Conservation (phyloP, 2,113 vertebrate species). For the Okapia johnstoni region DNA sequence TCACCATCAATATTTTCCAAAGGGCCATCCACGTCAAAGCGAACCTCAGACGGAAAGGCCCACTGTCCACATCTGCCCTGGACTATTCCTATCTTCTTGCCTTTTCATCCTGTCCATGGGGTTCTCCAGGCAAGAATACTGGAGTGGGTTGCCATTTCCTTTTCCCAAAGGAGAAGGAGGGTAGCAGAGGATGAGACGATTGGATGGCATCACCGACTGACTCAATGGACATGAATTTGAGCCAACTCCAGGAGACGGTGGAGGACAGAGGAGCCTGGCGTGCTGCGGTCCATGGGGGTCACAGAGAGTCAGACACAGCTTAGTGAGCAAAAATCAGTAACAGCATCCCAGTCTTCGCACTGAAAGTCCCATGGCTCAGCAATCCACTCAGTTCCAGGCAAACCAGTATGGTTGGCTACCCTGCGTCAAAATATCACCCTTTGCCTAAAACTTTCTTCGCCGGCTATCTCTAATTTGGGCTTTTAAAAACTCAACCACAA, state of each 20-base stretch:
- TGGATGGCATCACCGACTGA: background rate
- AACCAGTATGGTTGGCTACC: too few species aligned
- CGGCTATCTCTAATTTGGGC: rapidly evolving
- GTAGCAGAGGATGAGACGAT: background rate
- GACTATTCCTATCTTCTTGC: background rate
- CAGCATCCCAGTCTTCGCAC: background rate
- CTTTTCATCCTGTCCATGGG: background rate
- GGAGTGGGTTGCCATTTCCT: background rate
- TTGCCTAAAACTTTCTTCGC: background rate
- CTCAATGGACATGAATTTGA: background rate
- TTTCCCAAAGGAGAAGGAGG: background rate
- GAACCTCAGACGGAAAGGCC: background rate
- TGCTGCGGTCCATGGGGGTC: background rate
- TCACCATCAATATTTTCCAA: background rate
- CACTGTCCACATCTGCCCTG: background rate
- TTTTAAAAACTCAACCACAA: background rate
- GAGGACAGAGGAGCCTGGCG: rapidly evolving
- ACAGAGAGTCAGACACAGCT: background rate
- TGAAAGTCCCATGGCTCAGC: background rate
- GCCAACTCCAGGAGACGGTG: background rate
- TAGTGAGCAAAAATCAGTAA: background rate
- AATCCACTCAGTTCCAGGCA: background rate
- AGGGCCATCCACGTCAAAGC: background rate
- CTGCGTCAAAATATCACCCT: background rate
- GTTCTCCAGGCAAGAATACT: background rate